Evolutionary conservation across 2,797 vertebrate species (phyloP), one percentile per base, ranked within the genome.

Genomic region (Sebastes nivosus): DNA sequence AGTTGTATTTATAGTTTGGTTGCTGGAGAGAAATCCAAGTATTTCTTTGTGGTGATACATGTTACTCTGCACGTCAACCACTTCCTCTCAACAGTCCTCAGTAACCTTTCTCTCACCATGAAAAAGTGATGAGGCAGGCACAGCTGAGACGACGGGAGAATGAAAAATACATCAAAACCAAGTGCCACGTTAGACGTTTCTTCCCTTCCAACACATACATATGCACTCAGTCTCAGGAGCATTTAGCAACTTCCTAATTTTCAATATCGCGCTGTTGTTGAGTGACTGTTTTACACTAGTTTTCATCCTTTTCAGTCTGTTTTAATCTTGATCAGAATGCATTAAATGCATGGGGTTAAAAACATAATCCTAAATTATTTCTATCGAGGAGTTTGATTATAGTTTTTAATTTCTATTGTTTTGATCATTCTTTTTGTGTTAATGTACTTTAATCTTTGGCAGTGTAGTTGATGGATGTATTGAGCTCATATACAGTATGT

Each of bases 91-190:
- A 77, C 72, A 64, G 77, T 8, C 20, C 63, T 82, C 69, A 12
- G 64, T 85, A 90, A 93, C 89, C 91, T 92, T 89, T 88, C 81
- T 65, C 67, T 90, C 14, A 2, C 38, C 80, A 90, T 93, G 86
- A 93, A 93, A 93, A 92, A 93, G 87, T 93, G 91, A 95, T 94
- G 94, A 94, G 89, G 82, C 70, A 64, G 82, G 87, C 86, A 80
- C 29, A 34, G 84, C 69, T 27, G 83, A 79, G 16, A 34, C 29
- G 0, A 30, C 8, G 55, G 59, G 72, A 72, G 72, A 65, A 79
- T 90, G 80, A 92, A 92, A 91, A 92, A 91, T 88, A 87, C 83
- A 93, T 90, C 83, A 89, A 87, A 84, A 85, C 80, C 75, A 55
- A 61, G 67, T 4, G 52, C 55, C 42, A 55, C 13, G 30, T 30